phyloP scores from a whole-genome alignment of 2,113 vertebrate species.

The Hepsetus odoe region DNA sequence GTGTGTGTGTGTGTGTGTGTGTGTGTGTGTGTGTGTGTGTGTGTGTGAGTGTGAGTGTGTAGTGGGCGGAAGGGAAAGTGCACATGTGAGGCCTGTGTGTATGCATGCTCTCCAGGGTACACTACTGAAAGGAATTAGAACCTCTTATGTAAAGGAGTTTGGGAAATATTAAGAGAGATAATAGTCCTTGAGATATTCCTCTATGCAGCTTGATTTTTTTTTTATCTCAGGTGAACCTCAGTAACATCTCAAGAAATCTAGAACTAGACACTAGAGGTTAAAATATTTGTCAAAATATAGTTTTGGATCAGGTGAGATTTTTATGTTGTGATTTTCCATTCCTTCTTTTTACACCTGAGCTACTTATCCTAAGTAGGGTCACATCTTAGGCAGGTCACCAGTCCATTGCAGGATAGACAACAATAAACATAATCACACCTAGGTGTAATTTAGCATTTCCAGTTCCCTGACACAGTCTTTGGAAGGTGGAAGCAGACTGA shows the following conservation, averaged over 20 bases:
- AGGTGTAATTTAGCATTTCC: too few species aligned
- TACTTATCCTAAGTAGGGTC: too few species aligned
- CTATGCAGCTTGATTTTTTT: not conserved
- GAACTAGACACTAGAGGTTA: not conserved
- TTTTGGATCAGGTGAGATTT: not conserved
- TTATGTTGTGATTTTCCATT: too few species aligned
- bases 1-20: conserved; percentile 30
- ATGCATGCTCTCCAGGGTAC: too few species aligned
- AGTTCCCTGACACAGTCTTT: too few species aligned
- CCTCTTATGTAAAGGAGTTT: conserved; percentile 27
- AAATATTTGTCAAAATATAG: not conserved
- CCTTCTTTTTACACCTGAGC: too few species aligned
- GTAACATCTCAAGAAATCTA: not conserved
- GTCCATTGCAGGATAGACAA: too few species aligned
- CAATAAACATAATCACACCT: too few species aligned
- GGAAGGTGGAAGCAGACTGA: too few species aligned
- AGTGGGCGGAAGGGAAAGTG: not conserved
- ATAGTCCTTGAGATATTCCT: conserved; percentile 23
- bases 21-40: conserved; percentile 20
- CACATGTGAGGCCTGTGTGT: conserved; percentile 18
- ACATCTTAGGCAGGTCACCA: too few species aligned
- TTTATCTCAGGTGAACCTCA: not conserved
- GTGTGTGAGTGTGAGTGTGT: not conserved
- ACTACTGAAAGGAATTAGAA: conserved; percentile 20
- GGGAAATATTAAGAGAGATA: conserved; percentile 35